Percentiles rank a stretch among this genome's conserved stretches.
Conservation (phyloP, 2,113 vertebrate species). For the Bubo scandiacus region DNA sequence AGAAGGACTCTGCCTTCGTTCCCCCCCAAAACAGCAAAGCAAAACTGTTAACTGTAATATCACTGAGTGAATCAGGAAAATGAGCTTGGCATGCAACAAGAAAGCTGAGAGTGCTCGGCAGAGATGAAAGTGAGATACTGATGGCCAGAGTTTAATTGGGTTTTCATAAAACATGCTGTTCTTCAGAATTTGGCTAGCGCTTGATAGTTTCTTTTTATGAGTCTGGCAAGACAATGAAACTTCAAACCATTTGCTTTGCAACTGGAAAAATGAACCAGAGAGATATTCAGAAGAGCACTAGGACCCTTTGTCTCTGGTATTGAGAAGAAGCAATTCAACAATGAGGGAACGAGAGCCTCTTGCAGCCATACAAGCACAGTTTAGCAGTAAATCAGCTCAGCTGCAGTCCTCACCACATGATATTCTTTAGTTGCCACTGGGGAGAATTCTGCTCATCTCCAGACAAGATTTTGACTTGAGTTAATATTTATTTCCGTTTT, state of each 20-base stretch:
- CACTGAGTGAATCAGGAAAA: background rate
- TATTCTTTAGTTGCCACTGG: constrained; percentile 17
- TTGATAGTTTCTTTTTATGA: constrained; percentile 51
- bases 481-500: constrained; percentile 44
- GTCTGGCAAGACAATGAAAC: constrained; percentile 52
- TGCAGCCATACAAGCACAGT: background rate
- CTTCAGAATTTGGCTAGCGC: constrained; percentile 15
- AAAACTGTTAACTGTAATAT: constrained; percentile 28
- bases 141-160: constrained; percentile 32
- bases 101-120: background rate
- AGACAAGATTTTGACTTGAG: constrained; percentile 31
- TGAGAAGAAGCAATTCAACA: constrained; percentile 4
- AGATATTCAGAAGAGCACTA: background rate
- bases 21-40: background rate
- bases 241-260: constrained; percentile 39
- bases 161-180: constrained; percentile 61
- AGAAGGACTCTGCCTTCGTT: background rate
- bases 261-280: constrained; percentile 26
- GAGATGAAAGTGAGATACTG: constrained; percentile 50
- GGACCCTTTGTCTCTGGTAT: background rate
- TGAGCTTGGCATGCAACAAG: background rate
- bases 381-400: constrained; percentile 50
- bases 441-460: constrained; percentile 45
- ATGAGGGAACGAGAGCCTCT: background rate
- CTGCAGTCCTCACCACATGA: constrained; percentile 22